These are phyloP conservation scores for Cosmorhoe ocellata DNA, from an alignment of 2,888 invertebrate species.

Conservation along the genomic window DNA sequence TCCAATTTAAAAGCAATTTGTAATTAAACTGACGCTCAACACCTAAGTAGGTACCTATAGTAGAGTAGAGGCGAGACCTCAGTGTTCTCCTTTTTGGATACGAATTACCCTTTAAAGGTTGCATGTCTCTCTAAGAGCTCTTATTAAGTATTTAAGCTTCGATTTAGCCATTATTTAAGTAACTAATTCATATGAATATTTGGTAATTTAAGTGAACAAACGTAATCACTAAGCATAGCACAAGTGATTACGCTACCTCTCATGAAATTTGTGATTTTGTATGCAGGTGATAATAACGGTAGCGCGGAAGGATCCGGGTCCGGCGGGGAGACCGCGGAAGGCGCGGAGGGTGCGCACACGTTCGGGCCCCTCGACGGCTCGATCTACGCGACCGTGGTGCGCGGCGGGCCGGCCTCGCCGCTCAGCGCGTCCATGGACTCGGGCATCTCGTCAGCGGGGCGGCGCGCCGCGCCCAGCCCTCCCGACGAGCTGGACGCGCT, in stretches of 20 bases:
- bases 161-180: no score
- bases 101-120: no score
- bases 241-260: no score
- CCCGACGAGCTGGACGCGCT: conserved; percentile 90
- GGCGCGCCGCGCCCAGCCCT: conserved; percentile 79
- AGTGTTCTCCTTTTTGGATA: background rate
- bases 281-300: conserved; percentile 82
- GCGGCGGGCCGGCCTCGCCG: conserved; percentile 84
- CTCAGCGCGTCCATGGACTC: conserved; percentile 95
- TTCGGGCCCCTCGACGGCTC: conserved; percentile 95
- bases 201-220: no score
- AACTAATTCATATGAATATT: no score
- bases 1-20: conserved; percentile 66
- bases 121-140: no score
- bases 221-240: no score
- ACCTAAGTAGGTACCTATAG: conserved; percentile 13
- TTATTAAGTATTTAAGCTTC: no score
- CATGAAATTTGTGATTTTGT: no score
- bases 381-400: conserved; percentile 89
- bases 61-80: no score
- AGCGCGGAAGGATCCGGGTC: conserved; percentile 75
- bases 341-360: conserved; percentile 84
- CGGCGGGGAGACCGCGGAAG: conserved; percentile 71
- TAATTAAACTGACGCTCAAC: conserved; percentile 59
- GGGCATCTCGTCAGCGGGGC: conserved; percentile 91